Percentiles rank a stretch among this genome's conserved stretches.
phyloP scores from a whole-genome alignment of 64 coral and sea anemone genomes.

The Hydrozoanthus tunicans region DNA sequence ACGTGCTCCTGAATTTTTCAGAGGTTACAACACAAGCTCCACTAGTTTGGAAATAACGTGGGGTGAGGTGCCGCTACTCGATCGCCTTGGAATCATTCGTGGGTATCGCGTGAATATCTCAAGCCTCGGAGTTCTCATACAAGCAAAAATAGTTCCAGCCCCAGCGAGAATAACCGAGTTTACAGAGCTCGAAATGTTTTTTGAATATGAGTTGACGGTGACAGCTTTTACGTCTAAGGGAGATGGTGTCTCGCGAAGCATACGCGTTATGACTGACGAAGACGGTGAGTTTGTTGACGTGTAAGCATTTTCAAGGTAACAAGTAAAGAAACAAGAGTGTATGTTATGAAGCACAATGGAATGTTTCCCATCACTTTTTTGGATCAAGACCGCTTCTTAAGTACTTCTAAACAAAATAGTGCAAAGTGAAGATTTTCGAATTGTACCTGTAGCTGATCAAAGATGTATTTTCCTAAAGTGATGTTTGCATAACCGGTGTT shows the following conservation, averaged over 20 bases:
- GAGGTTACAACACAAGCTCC: conserved; percentile 45
- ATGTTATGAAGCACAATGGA: too few species aligned
- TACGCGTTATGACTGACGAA: conserved; percentile 7
- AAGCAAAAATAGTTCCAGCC: not conserved
- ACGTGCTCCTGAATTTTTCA: conserved; percentile 12
- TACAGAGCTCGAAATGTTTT: conserved; percentile 22
- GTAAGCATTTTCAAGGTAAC: not conserved
- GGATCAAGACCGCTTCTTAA: too few species aligned
- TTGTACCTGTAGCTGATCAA: too few species aligned
- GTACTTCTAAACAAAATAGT: too few species aligned
- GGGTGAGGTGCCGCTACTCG: conserved; percentile 45
- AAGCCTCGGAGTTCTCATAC: not conserved
- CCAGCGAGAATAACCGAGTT: not conserved
- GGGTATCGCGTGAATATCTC: conserved; percentile 34
- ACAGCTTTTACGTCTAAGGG: conserved; percentile 9
- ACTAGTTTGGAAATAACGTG: conserved; percentile 47
- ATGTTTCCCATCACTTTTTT: too few species aligned
- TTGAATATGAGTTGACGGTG: not conserved
- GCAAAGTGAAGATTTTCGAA: too few species aligned
- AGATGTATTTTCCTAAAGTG: too few species aligned
- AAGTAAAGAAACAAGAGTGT: too few species aligned
- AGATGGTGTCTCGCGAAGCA: not conserved
- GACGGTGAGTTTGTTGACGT: not conserved
- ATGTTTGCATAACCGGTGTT: too few species aligned
- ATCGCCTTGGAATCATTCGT: conserved; percentile 56